phyloP scores from a whole-genome alignment of 1,140 invertebrate species.

The Drosophila varians region DNA sequence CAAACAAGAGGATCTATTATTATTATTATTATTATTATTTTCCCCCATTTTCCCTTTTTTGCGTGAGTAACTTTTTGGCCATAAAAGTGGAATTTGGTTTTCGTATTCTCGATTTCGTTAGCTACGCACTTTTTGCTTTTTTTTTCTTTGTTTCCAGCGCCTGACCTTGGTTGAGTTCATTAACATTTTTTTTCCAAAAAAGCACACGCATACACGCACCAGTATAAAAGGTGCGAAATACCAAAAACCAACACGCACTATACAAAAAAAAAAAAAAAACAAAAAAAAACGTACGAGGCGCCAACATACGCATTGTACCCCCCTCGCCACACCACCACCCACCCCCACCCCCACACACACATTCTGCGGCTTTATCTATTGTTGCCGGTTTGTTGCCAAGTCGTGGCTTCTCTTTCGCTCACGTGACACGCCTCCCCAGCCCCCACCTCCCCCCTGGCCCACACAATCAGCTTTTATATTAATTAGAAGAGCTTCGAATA shows the following conservation, averaged over 20 bases:
- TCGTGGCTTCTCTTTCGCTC: slow-evolving; percentile 14
- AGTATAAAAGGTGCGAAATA: slow-evolving; percentile 37
- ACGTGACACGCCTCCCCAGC: slow-evolving; percentile 45
- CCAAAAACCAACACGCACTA: slow-evolving; percentile 26
- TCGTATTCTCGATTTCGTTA: slow-evolving; percentile 36
- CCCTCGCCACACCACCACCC: slow-evolving; percentile 3
- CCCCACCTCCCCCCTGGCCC: not conserved
- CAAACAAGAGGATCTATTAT: not conserved
- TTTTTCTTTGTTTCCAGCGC: slow-evolving; percentile 37
- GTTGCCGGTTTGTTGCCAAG: slow-evolving; percentile 40
- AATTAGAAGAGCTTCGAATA: slow-evolving; percentile 28
- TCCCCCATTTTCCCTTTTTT: not conserved
- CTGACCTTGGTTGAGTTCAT: slow-evolving; percentile 78
- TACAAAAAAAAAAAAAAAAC: slow-evolving; percentile 3
- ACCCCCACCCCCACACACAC: too few species aligned
- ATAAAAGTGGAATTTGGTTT: slow-evolving; percentile 31
- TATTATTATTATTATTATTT: not conserved
- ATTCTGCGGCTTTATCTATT: slow-evolving; percentile 27
- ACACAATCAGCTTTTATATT: slow-evolving; percentile 27
- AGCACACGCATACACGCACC: slow-evolving; percentile 16
- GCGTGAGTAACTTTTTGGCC: slow-evolving; percentile 13
- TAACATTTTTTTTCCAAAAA: slow-evolving; percentile 63
- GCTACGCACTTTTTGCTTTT: slow-evolving; percentile 64
- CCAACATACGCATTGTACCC: slow-evolving; percentile 30
- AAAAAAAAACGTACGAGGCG: slow-evolving; percentile 6